Percentiles rank a stretch among this genome's conserved stretches.
Evolutionary conservation across 2,888 invertebrate species (phyloP).

Genomic region (Phytoseiulus persimilis): DNA sequence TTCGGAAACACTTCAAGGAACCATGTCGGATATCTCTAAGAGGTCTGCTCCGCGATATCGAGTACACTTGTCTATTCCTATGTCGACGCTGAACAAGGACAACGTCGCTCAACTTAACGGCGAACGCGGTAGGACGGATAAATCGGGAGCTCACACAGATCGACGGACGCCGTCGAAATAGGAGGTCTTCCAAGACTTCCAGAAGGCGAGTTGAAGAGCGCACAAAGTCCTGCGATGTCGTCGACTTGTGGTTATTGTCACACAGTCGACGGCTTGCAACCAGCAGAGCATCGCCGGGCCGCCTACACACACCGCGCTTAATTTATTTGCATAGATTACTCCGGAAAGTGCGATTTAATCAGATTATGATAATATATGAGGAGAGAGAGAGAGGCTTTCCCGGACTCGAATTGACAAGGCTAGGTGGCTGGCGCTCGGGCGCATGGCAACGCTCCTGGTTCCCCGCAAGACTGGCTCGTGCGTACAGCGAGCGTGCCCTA

Average conservation of each 20-base stretch:
- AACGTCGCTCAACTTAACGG: neutral
- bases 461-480: neutral
- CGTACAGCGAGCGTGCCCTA: neutral
- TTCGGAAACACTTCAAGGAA: neutral
- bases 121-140: neutral
- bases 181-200: neutral
- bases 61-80: no score
- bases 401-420: neutral
- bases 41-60: no score
- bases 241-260: neutral
- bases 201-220: neutral
- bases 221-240: neutral
- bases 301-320: neutral
- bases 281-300: neutral
- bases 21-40: neutral
- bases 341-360: slow-evolving; percentile 22
- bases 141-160: neutral
- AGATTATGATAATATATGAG: slow-evolving; percentile 26
- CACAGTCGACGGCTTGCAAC: neutral
- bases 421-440: neutral
- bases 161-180: neutral
- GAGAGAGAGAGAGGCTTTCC: no score
- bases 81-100: no score
- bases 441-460: neutral
- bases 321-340: slow-evolving; percentile 33